Percentiles rank a stretch among this genome's conserved stretches.
Evolutionary conservation across 2,888 invertebrate species (phyloP).

Genomic region (Agrotis segetum): DNA sequence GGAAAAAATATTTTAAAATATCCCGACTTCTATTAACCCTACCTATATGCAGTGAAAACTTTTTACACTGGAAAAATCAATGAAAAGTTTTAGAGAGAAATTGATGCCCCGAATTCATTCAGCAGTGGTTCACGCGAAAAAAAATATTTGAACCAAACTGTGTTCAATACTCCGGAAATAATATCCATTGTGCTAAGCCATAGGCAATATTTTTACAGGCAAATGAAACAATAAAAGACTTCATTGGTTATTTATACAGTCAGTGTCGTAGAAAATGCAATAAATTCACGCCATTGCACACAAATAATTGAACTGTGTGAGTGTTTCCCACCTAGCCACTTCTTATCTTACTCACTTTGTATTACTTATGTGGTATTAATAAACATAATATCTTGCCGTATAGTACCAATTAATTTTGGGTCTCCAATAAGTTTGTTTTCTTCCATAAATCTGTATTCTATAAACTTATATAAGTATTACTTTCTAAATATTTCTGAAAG

Average conservation of each 20-base stretch:
- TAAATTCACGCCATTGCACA: conserved; percentile 63
- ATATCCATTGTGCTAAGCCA: conserved; percentile 74
- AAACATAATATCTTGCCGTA: too few species aligned
- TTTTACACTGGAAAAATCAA: conserved; percentile 66
- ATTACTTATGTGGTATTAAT: conserved; percentile 4
- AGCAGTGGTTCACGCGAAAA: conserved; percentile 64
- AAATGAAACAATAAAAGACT: conserved; percentile 71
- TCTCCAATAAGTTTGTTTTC: too few species aligned
- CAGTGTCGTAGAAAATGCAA: conserved; percentile 68
- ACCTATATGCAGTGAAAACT: conserved; percentile 19
- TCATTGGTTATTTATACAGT: conserved; percentile 70
- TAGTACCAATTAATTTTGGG: too few species aligned
- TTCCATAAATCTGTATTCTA: too few species aligned
- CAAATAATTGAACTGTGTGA: conserved; percentile 58
- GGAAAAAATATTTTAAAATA: too few species aligned
- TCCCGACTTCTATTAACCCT: too few species aligned
- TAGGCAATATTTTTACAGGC: conserved; percentile 75
- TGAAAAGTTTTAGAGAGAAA: conserved; percentile 63
- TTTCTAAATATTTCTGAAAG: too few species aligned
- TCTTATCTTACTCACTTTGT: conserved; percentile 8
- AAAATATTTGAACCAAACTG: conserved; percentile 62
- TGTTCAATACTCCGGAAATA: conserved; percentile 66
- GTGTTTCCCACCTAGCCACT: conserved; percentile 13
- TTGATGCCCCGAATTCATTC: conserved; percentile 72
- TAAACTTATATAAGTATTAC: too few species aligned